phyloP scores from a whole-genome alignment of 2,797 vertebrate genomes.

The Steatocranus sp. region DNA sequence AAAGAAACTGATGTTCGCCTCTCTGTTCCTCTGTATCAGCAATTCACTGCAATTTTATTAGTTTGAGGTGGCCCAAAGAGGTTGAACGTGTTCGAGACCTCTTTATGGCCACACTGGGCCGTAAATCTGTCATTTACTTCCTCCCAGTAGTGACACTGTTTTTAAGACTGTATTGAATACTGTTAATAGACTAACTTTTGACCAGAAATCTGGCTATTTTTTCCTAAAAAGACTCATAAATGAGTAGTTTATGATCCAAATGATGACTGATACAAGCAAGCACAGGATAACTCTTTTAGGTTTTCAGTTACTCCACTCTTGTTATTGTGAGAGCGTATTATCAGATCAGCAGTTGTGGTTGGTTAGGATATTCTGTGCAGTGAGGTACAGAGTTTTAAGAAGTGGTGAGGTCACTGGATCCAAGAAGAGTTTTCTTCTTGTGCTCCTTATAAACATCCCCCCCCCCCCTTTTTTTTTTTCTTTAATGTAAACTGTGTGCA shows the following conservation, averaged over 20 bases:
- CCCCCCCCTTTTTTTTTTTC: background rate
- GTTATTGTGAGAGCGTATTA: slow-evolving; percentile 9
- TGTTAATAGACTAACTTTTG: background rate
- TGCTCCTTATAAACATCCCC: background rate
- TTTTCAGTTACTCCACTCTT: slow-evolving; percentile 27
- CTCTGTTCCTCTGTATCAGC: background rate
- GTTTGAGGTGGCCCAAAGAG: slow-evolving; percentile 31
- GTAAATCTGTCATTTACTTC: slow-evolving; percentile 64
- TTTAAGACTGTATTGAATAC: slow-evolving; percentile 35
- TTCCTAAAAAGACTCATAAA: background rate
- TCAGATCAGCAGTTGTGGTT: slow-evolving; percentile 9
- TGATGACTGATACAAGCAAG: slow-evolving; percentile 12
- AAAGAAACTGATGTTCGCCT: background rate
- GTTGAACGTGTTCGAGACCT: slow-evolving; percentile 27
- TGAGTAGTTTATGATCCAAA: slow-evolving; percentile 25
- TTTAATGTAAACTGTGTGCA: background rate
- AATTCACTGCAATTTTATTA: slow-evolving; percentile 39
- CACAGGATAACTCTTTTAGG: background rate
- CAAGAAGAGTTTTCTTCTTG: background rate
- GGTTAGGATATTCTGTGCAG: slow-evolving; percentile 4
- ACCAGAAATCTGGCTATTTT: slow-evolving; percentile 11
- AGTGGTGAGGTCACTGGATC: background rate
- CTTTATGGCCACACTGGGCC: slow-evolving; percentile 33
- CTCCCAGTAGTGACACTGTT: slow-evolving; percentile 30
- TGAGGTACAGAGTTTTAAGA: background rate